Base-by-base conservation (phyloP, 1,140 invertebrate genomes). In the Pseudomyrmex gracilis region DNA sequence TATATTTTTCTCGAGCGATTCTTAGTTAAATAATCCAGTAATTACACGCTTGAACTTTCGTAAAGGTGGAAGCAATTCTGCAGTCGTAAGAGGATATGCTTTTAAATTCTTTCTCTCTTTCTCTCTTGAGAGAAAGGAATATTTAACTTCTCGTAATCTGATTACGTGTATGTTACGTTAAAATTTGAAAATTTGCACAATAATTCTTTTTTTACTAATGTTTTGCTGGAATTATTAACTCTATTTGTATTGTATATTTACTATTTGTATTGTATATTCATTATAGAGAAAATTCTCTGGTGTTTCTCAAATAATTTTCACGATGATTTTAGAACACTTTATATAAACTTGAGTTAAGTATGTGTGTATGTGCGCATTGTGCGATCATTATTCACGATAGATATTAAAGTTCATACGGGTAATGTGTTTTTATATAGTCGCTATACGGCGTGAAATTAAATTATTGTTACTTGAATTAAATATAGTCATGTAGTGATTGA, bases 401-500 rank as follows among this genome's bases (percentile, higher is more conserved):
- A 34, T 53, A 53, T n/a, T 53, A 55, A 60, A 47, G 34, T 34
- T 34, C 7, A 34, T 34, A 61, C 15, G 17, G 13, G 2, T 49
- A 73, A n/a, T 8, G 47, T 60, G 20, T 74, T 47, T 3, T 74
- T 20, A 12, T 55, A 61, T 2, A 22, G 10, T 7, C 13, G 17
- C 12, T 9, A 47, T n/a, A n/a, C 49, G 13, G 4, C 45, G 12
- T 2, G 45, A n/a, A 55, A 57, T 73, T 22, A 45, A 58, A 45
- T 58, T 45, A 58, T 70, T 13, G 22, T 49, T 5, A 49, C 45
- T 63, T 74, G 57, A 34, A 74, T 63, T 74, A 74, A 74, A 34
- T 34, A 3, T 8, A 61, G 22, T 61, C 43, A 73, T 7, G 20
- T 74, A 61, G 55, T 49, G 57, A 34, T 73, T 58, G n/a, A 63